Base-by-base conservation (phyloP, 2,797 vertebrate genomes). In the Serranus cabrilla region DNA sequence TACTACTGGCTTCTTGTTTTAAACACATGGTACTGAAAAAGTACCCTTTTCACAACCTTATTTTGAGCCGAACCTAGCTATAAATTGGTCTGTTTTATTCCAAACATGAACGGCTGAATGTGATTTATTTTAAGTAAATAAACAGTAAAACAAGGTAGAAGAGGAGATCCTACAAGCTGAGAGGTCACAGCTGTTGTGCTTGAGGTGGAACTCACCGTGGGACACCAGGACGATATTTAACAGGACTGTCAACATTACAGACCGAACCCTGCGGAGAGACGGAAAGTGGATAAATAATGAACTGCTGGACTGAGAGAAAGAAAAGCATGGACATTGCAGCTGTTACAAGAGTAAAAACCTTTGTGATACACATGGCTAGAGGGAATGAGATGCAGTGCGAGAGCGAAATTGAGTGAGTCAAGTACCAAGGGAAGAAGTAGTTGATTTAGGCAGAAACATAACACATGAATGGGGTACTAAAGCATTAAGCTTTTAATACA, bases 151-250 rank as follows among this genome's bases (percentile, higher is more conserved):
- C 25, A 18, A 27, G 5, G 3, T 47, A 8, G 23, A 46, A 54
- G 23, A 68, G 25, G 21, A 61, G 20, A 52, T 39, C 18, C 21
- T 40, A 34, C 46, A 58, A 57, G 13, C 75, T 58, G 14, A 62
- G 34, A 40, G n/a, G 57, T 55, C 25, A 69, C 27, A n/a, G 8
- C 27, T 40, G 68, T 70, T 62, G 34, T n/a, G 49, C 2, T 27
- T 17, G 45, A 58, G 8, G 6, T 63, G 5, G 37, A 59, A 93
- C 94, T 94, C 84, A 96, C 95, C 92, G 7, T 65, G 67, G 52
- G 78, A 82, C 63, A 86, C 13, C 74, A 93, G 72, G 66, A 91
- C 49, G 64, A 92, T 18, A 43, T 61, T 83, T 16, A 90, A 43
- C 54, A 95, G 81, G 80, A 91, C 71, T 4, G 66, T 67, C 76